phyloP scores from a whole-genome alignment of 2,113 vertebrate species.

The Catharus bicknelli region DNA sequence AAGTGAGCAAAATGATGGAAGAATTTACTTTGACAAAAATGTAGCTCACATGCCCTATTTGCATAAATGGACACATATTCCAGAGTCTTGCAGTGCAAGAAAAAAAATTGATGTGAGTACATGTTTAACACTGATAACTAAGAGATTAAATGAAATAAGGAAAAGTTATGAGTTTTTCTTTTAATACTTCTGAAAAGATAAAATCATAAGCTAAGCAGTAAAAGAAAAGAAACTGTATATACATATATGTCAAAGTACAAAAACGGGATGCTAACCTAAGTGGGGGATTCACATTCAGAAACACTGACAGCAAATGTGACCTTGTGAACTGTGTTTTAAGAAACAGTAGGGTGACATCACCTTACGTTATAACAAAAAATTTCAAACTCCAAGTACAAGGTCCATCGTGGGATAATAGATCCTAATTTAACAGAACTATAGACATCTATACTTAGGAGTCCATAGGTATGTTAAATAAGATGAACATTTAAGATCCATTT shows the following conservation, averaged over 20 bases:
- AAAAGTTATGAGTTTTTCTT: background rate
- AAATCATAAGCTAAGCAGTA: background rate
- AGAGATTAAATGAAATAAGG: background rate
- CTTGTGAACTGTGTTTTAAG: background rate
- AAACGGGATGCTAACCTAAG: background rate
- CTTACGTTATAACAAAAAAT: background rate
- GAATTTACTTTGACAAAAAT: background rate
- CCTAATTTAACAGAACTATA: background rate
- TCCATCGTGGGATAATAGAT: background rate
- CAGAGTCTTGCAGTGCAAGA: background rate
- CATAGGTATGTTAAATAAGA: background rate
- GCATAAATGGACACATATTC: background rate
- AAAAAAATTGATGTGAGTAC: background rate
- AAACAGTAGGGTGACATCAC: background rate
- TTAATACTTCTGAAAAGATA: background rate
- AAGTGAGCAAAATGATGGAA: background rate
- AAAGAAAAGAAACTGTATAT: background rate
- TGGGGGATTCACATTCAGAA: background rate
- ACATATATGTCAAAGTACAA: background rate
- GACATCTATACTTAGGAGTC: background rate
- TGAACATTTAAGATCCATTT: background rate
- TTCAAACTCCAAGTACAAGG: background rate
- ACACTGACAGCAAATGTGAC: background rate
- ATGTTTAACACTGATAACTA: background rate
- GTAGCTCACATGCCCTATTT: accelerated